Conservation (phyloP, 1,140 invertebrate species). For the Bicyclus anynana region DNA sequence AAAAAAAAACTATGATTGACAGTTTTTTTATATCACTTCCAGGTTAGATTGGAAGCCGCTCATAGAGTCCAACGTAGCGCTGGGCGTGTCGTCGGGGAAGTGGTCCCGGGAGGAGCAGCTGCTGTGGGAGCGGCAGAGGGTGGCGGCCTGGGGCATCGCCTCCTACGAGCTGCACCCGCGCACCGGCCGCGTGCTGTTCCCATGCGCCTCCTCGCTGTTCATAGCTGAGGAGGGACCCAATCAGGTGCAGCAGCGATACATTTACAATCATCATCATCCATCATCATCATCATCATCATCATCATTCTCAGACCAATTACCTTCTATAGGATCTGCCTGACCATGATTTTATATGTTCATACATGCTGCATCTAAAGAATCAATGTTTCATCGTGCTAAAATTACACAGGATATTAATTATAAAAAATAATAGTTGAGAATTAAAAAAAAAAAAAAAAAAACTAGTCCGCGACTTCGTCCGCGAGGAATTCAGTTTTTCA, state of each 20-base stretch:
- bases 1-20: background rate
- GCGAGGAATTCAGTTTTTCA: no score
- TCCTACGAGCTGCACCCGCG: conserved; percentile 92
- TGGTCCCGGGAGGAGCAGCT: conserved; percentile 92
- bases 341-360: no score
- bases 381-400: no score
- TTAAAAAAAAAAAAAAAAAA: no score
- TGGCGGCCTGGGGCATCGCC: conserved; percentile 95
- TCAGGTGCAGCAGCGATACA: conserved; percentile 40
- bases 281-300: no score
- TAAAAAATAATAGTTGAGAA: no score
- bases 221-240: conserved; percentile 75
- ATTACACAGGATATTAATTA: no score
- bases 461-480: no score
- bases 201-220: conserved; percentile 90
- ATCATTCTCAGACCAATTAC: no score
- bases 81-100: conserved; percentile 56
- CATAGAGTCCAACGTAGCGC: conserved; percentile 58
- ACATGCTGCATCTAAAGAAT: no score
- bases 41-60: conserved; percentile 64
- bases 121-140: conserved; percentile 92
- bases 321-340: no score
- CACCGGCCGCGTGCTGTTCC: conserved; percentile 92
- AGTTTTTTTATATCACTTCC: conserved; percentile 14
- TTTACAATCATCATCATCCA: no score